Percentiles rank a stretch among this genome's conserved stretches.
Conservation (phyloP, 2,888 invertebrate genomes). For the Parapristionchus giblindavisi region DNA sequence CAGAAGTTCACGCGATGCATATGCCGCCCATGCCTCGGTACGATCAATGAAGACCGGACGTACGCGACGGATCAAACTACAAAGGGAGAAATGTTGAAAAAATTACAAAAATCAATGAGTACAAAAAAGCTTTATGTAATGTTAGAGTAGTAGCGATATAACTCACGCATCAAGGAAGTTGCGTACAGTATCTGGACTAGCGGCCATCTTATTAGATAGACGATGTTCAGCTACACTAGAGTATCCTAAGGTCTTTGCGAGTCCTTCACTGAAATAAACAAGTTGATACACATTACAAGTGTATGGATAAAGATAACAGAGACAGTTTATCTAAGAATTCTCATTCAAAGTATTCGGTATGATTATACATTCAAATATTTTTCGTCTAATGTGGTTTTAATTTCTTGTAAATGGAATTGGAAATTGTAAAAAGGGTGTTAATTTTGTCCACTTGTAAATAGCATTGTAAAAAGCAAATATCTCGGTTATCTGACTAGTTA, state of each 20-base stretch:
- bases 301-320: too few relatives aligned
- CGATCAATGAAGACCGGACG: constrained; percentile 67
- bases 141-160: not conserved
- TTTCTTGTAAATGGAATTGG: too few relatives aligned
- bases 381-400: too few relatives aligned
- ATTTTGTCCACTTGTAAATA: too few relatives aligned
- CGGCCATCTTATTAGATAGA: constrained; percentile 67
- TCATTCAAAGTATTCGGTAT: too few relatives aligned
- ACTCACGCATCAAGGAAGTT: constrained; percentile 63
- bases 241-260: constrained; percentile 66
- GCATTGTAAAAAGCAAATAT: too few relatives aligned
- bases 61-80: constrained; percentile 58
- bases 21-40: constrained; percentile 63
- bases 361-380: too few relatives aligned
- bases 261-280: constrained; percentile 61
- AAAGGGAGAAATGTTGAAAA: constrained; percentile 38
- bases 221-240: constrained; percentile 64
- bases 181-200: constrained; percentile 65
- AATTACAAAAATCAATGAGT: not conserved
- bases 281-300: too few relatives aligned
- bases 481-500: too few relatives aligned
- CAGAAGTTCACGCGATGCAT: constrained; percentile 56
- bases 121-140: not conserved
- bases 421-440: too few relatives aligned
- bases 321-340: too few relatives aligned